phyloP scores from a whole-genome alignment of 2,113 vertebrate species.

The Prionailurus bengalensis region DNA sequence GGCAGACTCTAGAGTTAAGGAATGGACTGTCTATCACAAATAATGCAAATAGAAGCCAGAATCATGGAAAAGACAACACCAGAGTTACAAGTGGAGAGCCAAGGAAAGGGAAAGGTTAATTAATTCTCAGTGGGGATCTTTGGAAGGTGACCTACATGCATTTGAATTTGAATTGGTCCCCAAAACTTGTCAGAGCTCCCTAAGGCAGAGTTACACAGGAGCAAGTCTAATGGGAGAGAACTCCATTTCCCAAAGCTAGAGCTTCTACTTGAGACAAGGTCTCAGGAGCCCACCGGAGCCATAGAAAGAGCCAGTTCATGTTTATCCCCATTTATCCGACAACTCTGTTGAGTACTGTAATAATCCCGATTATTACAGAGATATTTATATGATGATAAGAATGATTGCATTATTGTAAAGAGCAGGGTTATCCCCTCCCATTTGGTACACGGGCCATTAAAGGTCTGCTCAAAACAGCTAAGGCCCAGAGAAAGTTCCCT shows the following conservation, averaged over 20 bases:
- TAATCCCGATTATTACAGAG: neutral
- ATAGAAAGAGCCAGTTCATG: accelerated
- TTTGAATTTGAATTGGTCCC: constrained; percentile 20
- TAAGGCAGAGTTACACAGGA: neutral
- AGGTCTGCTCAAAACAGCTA: neutral
- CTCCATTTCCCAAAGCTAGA: neutral
- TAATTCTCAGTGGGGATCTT: neutral
- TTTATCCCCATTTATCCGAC: neutral
- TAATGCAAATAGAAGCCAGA: neutral
- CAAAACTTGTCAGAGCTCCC: neutral
- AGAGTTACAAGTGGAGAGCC: neutral
- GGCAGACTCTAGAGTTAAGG: neutral
- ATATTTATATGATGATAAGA: neutral
- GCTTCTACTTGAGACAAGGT: neutral
- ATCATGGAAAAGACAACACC: neutral
- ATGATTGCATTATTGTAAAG: neutral
- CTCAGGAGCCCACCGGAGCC: accelerated
- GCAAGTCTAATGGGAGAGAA: neutral
- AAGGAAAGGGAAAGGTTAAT: neutral
- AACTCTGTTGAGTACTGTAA: neutral
- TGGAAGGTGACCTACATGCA: neutral
- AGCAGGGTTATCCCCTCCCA: neutral
- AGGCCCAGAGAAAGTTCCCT: neutral
- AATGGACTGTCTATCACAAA: neutral
- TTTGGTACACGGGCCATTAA: neutral